Evolutionary conservation across 2,888 invertebrate genomes (phyloP).

Genomic region (Ophraella communa): DNA sequence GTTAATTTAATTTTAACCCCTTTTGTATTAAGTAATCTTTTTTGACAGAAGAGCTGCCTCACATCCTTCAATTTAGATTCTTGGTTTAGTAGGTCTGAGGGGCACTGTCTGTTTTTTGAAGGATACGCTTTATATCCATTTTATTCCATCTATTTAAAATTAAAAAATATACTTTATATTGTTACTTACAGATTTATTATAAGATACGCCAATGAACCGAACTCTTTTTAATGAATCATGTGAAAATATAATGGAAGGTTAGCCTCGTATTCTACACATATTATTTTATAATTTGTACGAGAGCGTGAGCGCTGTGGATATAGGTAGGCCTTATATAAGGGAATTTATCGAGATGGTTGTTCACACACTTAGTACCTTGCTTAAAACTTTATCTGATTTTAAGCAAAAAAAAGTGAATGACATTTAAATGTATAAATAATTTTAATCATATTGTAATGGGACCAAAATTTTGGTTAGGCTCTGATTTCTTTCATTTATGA

Average conservation of each 20-base stretch:
- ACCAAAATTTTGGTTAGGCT: too few relatives aligned
- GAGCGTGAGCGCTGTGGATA: constrained; percentile 25
- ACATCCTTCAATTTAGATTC: too few relatives aligned
- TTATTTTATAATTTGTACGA: constrained; percentile 32
- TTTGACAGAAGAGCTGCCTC: too few relatives aligned
- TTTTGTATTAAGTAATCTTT: too few relatives aligned
- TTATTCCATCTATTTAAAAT: too few relatives aligned
- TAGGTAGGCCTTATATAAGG: constrained; percentile 7
- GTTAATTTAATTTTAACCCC: too few relatives aligned
- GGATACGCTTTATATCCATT: too few relatives aligned
- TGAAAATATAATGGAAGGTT: constrained; percentile 35
- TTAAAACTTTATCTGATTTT: not conserved
- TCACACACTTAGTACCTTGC: constrained; percentile 14
- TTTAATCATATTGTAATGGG: not conserved
- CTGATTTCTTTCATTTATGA: too few relatives aligned
- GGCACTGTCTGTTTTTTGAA: too few relatives aligned
- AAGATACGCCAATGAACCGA: constrained; percentile 11
- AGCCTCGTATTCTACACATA: constrained; percentile 30
- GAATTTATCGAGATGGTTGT: constrained; percentile 22
- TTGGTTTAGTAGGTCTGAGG: too few relatives aligned
- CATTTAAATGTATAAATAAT: not conserved
- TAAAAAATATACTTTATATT: too few relatives aligned
- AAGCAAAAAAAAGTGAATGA: not conserved
- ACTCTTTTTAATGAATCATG: constrained; percentile 36
- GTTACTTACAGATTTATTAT: not conserved